Percentiles rank a stretch among this genome's conserved stretches.
Evolutionary conservation across 92 coral and sea anemone genomes (phyloP).

Genomic region (Actinostola sp.): DNA sequence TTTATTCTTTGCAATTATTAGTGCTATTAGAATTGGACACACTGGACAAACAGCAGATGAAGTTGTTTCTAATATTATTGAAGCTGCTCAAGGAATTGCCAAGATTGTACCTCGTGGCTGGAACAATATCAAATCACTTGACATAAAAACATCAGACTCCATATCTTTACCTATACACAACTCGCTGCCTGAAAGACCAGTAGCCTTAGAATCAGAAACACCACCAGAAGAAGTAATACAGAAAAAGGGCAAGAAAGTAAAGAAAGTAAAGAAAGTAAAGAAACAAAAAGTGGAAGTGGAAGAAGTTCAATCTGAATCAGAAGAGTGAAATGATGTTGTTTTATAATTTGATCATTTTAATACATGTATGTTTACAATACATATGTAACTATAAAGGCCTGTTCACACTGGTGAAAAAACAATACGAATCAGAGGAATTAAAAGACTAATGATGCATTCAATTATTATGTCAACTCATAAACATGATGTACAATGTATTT

Average conservation of each 20-base stretch:
- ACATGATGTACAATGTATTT: too few species aligned
- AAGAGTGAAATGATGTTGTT: neutral
- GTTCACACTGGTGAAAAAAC: too few species aligned
- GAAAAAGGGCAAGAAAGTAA: neutral
- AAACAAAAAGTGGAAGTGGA: neutral
- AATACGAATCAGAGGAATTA: too few species aligned
- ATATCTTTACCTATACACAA: slow-evolving; percentile 90
- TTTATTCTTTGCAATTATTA: too few species aligned
- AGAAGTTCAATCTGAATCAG: slow-evolving; percentile 10
- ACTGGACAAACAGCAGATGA: slow-evolving; percentile 80
- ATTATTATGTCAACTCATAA: too few species aligned
- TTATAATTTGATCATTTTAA: too few species aligned
- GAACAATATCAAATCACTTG: slow-evolving; percentile 88
- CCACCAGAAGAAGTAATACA: slow-evolving; percentile 12
- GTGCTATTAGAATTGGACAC: slow-evolving; percentile 91
- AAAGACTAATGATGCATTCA: too few species aligned
- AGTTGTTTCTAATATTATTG: slow-evolving; percentile 75
- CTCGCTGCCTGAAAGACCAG: slow-evolving; percentile 81
- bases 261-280: neutral
- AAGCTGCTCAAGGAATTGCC: slow-evolving; percentile 68
- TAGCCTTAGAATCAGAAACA: slow-evolving; percentile 49
- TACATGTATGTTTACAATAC: too few species aligned
- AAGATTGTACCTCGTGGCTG: slow-evolving; percentile 91
- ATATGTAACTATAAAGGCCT: too few species aligned
- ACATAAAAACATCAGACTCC: slow-evolving; percentile 88